Evolutionary conservation across 2,888 invertebrate species (phyloP).

Genomic region (Drepana falcataria): DNA sequence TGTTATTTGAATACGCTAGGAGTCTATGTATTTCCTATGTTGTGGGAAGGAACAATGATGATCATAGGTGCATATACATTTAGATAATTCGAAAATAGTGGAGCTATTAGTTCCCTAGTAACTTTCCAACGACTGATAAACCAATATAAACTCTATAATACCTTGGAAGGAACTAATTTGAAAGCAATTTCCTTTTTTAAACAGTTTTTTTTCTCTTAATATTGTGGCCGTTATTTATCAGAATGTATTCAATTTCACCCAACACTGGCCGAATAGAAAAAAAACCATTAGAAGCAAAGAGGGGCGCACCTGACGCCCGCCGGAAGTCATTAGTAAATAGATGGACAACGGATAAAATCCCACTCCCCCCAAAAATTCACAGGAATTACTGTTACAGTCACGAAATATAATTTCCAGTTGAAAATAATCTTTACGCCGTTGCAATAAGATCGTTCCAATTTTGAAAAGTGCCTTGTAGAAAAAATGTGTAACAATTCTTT

Average conservation of each 20-base stretch:
- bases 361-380: constrained; percentile 63
- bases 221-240: neutral
- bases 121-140: too few relatives aligned
- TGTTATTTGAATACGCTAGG: constrained; percentile 25
- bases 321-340: constrained; percentile 79
- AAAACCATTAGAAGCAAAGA: constrained; percentile 50
- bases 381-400: constrained; percentile 22
- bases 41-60: neutral
- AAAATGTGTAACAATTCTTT: too few relatives aligned
- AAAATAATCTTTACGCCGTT: constrained; percentile 8
- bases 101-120: too few relatives aligned
- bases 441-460: constrained; percentile 13
- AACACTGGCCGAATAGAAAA: constrained; percentile 24
- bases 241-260: constrained; percentile 22
- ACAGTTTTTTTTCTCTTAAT: neutral
- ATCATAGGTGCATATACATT: too few relatives aligned
- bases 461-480: neutral
- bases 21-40: constrained; percentile 9
- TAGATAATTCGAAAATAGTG: too few relatives aligned
- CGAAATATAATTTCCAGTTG: neutral
- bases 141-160: too few relatives aligned
- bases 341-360: constrained; percentile 70
- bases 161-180: too few relatives aligned
- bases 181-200: too few relatives aligned
- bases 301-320: constrained; percentile 71